Conservation (phyloP, 1,140 invertebrate genomes). For the Heliconius hermathena region DNA sequence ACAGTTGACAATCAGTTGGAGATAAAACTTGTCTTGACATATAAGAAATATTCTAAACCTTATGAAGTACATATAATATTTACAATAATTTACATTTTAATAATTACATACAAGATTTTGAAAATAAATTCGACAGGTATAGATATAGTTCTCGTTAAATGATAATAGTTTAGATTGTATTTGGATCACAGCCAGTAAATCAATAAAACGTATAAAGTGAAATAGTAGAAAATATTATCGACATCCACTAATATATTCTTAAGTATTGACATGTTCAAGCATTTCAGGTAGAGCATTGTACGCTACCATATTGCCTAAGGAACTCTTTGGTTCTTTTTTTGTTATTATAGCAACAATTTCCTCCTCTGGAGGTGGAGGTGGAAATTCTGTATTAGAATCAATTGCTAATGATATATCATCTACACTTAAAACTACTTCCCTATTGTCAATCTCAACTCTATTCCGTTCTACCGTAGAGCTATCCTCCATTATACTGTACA, state of each 20-base stretch:
- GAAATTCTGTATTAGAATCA: conserved; percentile 61
- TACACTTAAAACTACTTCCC: conserved; percentile 75
- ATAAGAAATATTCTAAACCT: conserved; percentile 48
- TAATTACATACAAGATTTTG: conserved; percentile 41
- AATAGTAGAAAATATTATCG: conserved; percentile 28
- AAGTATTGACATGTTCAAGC: conserved; percentile 71
- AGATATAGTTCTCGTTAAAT: conserved; percentile 25
- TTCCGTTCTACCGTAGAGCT: conserved; percentile 70
- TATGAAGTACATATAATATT: conserved; percentile 42
- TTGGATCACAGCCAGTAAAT: conserved; percentile 61
- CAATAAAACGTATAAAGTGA: conserved; percentile 33
- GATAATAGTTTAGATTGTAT: conserved; percentile 36
- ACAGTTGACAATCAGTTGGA: conserved; percentile 68
- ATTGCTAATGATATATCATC: conserved; percentile 67
- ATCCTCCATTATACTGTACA: conserved; percentile 82
- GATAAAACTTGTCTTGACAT: conserved; percentile 75
- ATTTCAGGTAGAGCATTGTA: conserved; percentile 79
- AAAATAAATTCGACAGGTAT: conserved; percentile 41
- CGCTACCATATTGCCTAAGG: conserved; percentile 78
- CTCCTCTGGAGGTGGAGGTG: conserved; percentile 74
- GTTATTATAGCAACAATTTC: conserved; percentile 80
- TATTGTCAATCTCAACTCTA: conserved; percentile 77
- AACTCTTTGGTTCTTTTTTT: conserved; percentile 75
- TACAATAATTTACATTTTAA: conserved; percentile 49
- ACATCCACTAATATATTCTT: conserved; percentile 30